Percentiles rank a stretch among this genome's conserved stretches.
These are phyloP conservation scores for Stenodema calcarata DNA, from an alignment of 2,888 invertebrate genomes.

Conservation along the genomic window DNA sequence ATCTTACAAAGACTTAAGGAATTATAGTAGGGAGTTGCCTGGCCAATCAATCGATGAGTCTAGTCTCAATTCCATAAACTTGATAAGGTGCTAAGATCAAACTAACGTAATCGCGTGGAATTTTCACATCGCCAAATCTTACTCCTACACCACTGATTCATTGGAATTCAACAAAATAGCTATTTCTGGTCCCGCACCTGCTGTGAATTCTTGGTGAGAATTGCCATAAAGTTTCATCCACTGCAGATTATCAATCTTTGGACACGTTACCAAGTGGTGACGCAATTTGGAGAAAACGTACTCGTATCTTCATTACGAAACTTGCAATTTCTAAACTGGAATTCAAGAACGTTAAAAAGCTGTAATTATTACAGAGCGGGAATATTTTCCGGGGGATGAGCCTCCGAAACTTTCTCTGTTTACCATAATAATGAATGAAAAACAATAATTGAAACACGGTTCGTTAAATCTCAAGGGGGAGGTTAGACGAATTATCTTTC, in stretches of 20 bases:
- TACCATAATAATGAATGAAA: neutral
- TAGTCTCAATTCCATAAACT: neutral
- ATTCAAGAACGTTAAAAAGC: neutral
- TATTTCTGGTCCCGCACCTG: too few relatives aligned
- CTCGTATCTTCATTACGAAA: too few relatives aligned
- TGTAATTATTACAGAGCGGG: neutral
- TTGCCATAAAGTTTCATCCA: too few relatives aligned
- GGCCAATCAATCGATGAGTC: too few relatives aligned
- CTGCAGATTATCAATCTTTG: too few relatives aligned
- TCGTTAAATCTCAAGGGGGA: neutral
- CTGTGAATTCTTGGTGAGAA: too few relatives aligned
- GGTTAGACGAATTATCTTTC: neutral
- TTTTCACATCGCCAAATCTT: neutral
- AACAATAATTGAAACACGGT: constrained; percentile 11
- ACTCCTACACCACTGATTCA: too few relatives aligned
- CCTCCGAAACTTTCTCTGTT: neutral
- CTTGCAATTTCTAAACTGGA: neutral
- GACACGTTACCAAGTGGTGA: too few relatives aligned
- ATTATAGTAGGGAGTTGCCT: too few relatives aligned
- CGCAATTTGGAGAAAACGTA: too few relatives aligned
- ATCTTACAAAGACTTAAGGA: too few relatives aligned
- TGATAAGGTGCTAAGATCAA: neutral
- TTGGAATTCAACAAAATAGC: too few relatives aligned
- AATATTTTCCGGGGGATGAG: neutral
- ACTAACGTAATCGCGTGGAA: neutral